Evolutionary conservation across 2,797 vertebrate species (phyloP).

Genomic region (Capromys pilorides): DNA sequence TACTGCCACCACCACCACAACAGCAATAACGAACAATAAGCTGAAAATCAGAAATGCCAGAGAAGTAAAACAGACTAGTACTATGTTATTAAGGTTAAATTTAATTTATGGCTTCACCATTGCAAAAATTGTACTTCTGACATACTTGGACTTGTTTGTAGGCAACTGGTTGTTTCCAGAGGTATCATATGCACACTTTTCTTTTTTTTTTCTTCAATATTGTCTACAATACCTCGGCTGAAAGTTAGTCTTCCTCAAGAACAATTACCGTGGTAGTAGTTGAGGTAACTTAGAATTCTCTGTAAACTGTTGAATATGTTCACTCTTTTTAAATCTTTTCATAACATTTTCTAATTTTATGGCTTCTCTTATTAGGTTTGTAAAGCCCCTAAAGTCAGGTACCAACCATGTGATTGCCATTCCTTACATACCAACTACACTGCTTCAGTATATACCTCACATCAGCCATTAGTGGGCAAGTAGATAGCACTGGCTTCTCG

Average conservation of each 20-base stretch:
- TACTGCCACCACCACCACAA: not conserved
- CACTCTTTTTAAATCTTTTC: not conserved
- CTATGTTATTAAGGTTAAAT: slow-evolving; percentile 49
- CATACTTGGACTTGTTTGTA: not conserved
- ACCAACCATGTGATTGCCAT: not conserved
- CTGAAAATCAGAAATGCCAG: slow-evolving; percentile 57
- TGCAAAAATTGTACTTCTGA: slow-evolving; percentile 47
- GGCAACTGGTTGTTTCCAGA: slow-evolving; percentile 26
- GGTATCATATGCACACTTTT: not conserved
- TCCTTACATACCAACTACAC: not conserved
- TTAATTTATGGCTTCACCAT: slow-evolving; percentile 46
- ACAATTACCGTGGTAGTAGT: not conserved
- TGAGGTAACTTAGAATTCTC: not conserved
- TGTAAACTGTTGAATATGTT: not conserved
- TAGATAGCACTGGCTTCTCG: not conserved
- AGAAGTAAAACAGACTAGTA: slow-evolving; percentile 37
- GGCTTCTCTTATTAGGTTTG: not conserved
- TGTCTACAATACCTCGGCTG: not conserved
- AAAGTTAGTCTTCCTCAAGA: slow-evolving; percentile 42
- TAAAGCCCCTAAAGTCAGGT: not conserved
- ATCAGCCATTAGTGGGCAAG: not conserved
- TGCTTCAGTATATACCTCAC: not conserved
- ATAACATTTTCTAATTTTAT: slow-evolving; percentile 50
- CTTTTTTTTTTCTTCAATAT: not conserved
- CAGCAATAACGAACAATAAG: slow-evolving; percentile 44